Percentiles rank a stretch among this genome's conserved stretches.
Conservation (phyloP, 2,113 vertebrate species). For the Herpailurus yagouaroundi region DNA sequence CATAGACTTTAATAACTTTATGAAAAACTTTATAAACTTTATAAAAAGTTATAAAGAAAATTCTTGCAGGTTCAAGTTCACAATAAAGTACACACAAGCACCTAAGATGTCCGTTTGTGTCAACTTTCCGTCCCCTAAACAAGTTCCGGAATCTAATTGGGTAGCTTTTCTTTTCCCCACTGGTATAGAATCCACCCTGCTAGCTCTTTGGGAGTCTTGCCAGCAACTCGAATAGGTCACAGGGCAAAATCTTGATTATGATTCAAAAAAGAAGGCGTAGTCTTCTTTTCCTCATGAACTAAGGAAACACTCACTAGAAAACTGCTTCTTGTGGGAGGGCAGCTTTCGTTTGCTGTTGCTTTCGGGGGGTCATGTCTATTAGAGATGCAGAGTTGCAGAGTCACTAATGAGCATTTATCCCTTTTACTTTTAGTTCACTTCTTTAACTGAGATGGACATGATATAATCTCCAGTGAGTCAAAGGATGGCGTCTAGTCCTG, state of each 20-base stretch:
- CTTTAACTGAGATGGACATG: conserved; percentile 69
- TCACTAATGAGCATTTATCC: background rate
- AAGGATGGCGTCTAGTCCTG: conserved; percentile 80
- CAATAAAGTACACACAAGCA: background rate
- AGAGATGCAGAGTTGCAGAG: background rate
- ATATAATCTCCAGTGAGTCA: conserved; percentile 35
- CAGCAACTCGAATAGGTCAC: conserved; percentile 43
- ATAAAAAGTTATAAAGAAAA: conserved; percentile 49
- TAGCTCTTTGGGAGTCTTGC: conserved; percentile 32
- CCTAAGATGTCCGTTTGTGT: conserved; percentile 29
- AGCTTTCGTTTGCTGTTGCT: background rate
- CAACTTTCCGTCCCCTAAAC: conserved; percentile 33
- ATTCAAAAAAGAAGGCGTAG: conserved; percentile 44
- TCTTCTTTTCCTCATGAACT: conserved; percentile 15
- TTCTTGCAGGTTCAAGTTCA: background rate
- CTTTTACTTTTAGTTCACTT: conserved; percentile 77
- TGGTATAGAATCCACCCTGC: background rate
- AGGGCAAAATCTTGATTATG: conserved; percentile 70
- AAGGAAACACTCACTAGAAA: conserved; percentile 35
- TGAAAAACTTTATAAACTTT: too few species aligned
- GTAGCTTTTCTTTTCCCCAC: background rate
- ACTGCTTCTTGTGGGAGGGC: background rate
- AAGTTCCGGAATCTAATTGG: background rate
- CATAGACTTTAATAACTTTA: too few species aligned
- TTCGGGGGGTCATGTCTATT: background rate